A percentile compares a stretch with the other conserved stretches of the same genome.
Conservation (phyloP, 2,888 invertebrate genomes). For the Incurvaria masculella region DNA sequence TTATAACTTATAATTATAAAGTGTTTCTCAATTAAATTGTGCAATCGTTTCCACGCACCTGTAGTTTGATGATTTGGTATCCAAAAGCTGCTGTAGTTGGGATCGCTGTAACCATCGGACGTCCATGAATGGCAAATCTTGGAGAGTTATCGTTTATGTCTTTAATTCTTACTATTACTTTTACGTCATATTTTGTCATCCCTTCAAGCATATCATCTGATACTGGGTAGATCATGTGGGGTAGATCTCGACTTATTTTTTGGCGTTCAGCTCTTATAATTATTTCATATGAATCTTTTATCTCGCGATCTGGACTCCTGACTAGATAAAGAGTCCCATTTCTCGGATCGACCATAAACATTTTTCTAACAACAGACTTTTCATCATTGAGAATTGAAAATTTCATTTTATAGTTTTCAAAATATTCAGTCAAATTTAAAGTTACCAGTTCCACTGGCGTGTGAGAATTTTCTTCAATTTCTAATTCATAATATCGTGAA, state of each 20-base stretch:
- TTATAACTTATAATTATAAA: too few relatives aligned
- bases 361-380: conserved; percentile 54
- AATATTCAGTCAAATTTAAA: conserved; percentile 69
- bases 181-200: conserved; percentile 73
- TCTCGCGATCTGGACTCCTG: conserved; percentile 72
- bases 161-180: conserved; percentile 70
- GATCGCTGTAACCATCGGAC: conserved; percentile 79
- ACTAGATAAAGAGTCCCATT: conserved; percentile 74
- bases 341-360: conserved; percentile 71
- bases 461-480: conserved; percentile 76
- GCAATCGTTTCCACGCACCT: conserved; percentile 58
- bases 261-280: conserved; percentile 50
- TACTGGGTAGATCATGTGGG: conserved; percentile 74
- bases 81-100: conserved; percentile 80
- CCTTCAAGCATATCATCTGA: conserved; percentile 69
- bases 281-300: conserved; percentile 61
- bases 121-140: conserved; percentile 68
- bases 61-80: conserved; percentile 72
- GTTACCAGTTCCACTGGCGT: conserved; percentile 73
- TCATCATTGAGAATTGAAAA: conserved; percentile 63
- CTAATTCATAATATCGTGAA: conserved; percentile 75
- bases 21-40: too few relatives aligned
- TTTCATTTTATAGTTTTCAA: conserved; percentile 61
- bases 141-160: conserved; percentile 85
- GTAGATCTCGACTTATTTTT: conserved; percentile 64